These are phyloP conservation scores for Stegodyphus dumicola DNA, from an alignment of 1,140 invertebrate genomes.

Conservation along the genomic window DNA sequence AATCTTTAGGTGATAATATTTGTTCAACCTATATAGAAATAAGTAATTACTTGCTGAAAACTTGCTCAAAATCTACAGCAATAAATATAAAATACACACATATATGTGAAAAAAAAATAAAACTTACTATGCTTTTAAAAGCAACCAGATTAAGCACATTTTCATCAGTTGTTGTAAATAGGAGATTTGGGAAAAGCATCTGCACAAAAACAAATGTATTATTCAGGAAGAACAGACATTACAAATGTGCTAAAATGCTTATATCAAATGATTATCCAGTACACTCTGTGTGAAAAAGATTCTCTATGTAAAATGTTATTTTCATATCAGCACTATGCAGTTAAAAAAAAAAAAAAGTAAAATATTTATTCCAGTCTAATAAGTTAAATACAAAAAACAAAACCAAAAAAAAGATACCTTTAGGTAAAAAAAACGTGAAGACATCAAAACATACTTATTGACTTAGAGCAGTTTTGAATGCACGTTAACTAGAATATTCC, in stretches of 20 bases:
- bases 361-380: no score
- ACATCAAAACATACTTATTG: background rate
- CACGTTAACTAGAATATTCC: no score
- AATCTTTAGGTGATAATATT: slow-evolving; percentile 34
- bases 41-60: background rate
- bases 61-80: background rate
- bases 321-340: no score
- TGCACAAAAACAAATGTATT: slow-evolving; percentile 1
- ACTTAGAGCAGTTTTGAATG: no score
- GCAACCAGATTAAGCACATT: slow-evolving; percentile 23
- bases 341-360: no score
- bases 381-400: no score
- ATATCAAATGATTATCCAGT: no score
- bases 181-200: slow-evolving; percentile 39
- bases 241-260: background rate
- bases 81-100: background rate
- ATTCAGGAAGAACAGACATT: background rate
- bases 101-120: background rate
- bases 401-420: background rate
- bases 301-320: no score
- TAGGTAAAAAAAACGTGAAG: background rate
- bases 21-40: slow-evolving; percentile 25
- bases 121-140: slow-evolving; percentile 53
- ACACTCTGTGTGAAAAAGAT: no score
- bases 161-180: slow-evolving; percentile 25